Percentiles rank a stretch among this genome's conserved stretches.
Conservation (phyloP, 2,888 invertebrate genomes). For the Aromia moschata region DNA sequence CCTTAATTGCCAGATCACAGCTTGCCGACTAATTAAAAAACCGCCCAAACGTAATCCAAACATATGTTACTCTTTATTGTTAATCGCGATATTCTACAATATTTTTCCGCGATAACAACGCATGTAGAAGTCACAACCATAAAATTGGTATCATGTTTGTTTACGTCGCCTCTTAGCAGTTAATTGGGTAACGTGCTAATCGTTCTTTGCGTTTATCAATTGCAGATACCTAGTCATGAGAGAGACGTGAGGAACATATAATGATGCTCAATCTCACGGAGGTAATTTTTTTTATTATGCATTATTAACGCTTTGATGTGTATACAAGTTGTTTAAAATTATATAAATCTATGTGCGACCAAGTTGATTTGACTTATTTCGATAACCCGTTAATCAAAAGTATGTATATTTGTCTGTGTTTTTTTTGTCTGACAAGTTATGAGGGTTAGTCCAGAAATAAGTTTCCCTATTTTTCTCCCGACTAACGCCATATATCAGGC, state of each 20-base stretch:
- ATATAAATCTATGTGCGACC: no score
- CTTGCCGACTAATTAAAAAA: background rate
- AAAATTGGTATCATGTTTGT: slow-evolving; percentile 14
- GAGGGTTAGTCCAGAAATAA: no score
- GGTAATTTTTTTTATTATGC: no score
- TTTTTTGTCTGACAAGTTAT: no score
- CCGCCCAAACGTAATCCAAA: slow-evolving; percentile 10
- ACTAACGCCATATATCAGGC: no score
- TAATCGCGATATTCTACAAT: slow-evolving; percentile 11
- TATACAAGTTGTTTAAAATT: no score
- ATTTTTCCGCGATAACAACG: slow-evolving; percentile 19
- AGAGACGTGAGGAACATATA: slow-evolving; percentile 1
- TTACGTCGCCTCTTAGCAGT: slow-evolving; percentile 5
- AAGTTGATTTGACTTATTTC: no score
- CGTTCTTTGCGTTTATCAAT: slow-evolving; percentile 4
- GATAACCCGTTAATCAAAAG: no score
- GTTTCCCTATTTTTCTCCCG: no score
- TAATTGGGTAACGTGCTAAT: slow-evolving; percentile 4
- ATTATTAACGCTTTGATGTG: no score
- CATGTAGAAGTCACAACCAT: slow-evolving; percentile 26
- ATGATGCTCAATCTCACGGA: background rate
- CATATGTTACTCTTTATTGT: slow-evolving; percentile 17
- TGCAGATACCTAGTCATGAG: slow-evolving; percentile 19
- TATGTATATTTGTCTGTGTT: no score
- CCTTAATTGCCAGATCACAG: background rate